A percentile compares a stretch with the other conserved stretches of the same genome.
phyloP scores from a whole-genome alignment of 2,797 vertebrate species.

The Coreius guichenoti region DNA sequence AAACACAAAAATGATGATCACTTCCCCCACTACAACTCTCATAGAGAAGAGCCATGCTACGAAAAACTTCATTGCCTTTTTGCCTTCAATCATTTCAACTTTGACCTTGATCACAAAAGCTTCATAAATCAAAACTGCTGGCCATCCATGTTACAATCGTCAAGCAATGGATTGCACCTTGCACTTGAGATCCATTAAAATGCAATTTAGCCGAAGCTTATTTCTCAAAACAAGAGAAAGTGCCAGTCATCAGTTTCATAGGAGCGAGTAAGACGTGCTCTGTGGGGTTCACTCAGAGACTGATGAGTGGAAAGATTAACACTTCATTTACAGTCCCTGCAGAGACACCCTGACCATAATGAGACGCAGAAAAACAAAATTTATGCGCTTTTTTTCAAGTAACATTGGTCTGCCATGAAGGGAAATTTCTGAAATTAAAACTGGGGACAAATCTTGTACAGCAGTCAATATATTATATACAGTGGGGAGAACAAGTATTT shows the following conservation, averaged over 20 bases:
- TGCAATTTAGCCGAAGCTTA: conserved; percentile 88
- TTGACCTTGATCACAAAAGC: conserved; percentile 65
- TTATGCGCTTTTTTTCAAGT: not conserved
- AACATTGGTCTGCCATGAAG: not conserved
- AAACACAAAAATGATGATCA: conserved; percentile 1
- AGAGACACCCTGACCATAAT: conserved; percentile 75
- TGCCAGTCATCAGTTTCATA: conserved; percentile 79
- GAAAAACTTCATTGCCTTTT: conserved; percentile 68
- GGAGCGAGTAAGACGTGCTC: conserved; percentile 69
- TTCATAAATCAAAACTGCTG: conserved; percentile 78
- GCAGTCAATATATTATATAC: too few relatives aligned
- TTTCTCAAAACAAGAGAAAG: conserved; percentile 82
- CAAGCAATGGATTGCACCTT: conserved; percentile 87
- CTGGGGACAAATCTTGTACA: not conserved
- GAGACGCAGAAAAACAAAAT: conserved; percentile 70
- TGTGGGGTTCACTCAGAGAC: conserved; percentile 76
- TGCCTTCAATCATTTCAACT: conserved; percentile 68
- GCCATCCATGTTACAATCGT: conserved; percentile 81
- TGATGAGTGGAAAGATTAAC: conserved; percentile 80
- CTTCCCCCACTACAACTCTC: not conserved
- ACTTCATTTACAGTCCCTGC: conserved; percentile 78
- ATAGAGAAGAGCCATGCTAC: conserved; percentile 50
- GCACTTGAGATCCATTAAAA: conserved; percentile 89
- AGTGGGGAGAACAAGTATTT: too few relatives aligned
- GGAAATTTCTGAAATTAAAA: conserved; percentile 53